Percentiles rank a stretch among this genome's conserved stretches.
These are phyloP conservation scores for Argyresthia goedartella DNA, from an alignment of 2,888 invertebrate species.

Conservation along the genomic window DNA sequence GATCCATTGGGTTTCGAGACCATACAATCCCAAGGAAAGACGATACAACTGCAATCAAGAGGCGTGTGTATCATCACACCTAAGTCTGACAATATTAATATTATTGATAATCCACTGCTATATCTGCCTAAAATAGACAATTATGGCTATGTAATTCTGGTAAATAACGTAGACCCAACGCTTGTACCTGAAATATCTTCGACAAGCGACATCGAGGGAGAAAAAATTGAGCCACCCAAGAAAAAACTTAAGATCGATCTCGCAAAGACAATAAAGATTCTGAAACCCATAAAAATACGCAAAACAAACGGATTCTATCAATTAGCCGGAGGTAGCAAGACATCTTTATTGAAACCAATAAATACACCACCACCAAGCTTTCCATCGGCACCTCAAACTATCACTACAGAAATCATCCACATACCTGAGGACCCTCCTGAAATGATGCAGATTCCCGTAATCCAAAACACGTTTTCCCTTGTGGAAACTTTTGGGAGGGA, in stretches of 20 bases:
- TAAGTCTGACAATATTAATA: slow-evolving; percentile 44
- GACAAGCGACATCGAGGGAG: not conserved
- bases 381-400: not conserved
- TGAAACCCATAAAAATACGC: slow-evolving; percentile 51
- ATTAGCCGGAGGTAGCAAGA: slow-evolving; percentile 13
- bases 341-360: slow-evolving; percentile 2
- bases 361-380: not conserved
- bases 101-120: slow-evolving; percentile 48
- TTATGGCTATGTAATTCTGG: not conserved
- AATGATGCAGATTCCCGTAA: not conserved
- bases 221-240: not conserved
- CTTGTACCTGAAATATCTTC: not conserved
- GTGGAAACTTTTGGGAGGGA: not conserved
- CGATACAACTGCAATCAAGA: slow-evolving; percentile 27
- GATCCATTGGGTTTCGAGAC: slow-evolving; percentile 52
- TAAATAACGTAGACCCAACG: not conserved
- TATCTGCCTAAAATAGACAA: slow-evolving; percentile 28
- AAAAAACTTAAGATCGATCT: not conserved
- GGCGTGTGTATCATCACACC: slow-evolving; percentile 54
- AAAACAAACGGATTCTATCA: slow-evolving; percentile 44
- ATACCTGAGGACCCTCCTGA: too few species aligned
- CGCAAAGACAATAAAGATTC: slow-evolving; percentile 18
- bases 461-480: slow-evolving; percentile 4
- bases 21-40: slow-evolving; percentile 27
- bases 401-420: not conserved